Evolutionary conservation across 2,888 invertebrate genomes (phyloP).

Genomic region (Cordilura impudica): DNA sequence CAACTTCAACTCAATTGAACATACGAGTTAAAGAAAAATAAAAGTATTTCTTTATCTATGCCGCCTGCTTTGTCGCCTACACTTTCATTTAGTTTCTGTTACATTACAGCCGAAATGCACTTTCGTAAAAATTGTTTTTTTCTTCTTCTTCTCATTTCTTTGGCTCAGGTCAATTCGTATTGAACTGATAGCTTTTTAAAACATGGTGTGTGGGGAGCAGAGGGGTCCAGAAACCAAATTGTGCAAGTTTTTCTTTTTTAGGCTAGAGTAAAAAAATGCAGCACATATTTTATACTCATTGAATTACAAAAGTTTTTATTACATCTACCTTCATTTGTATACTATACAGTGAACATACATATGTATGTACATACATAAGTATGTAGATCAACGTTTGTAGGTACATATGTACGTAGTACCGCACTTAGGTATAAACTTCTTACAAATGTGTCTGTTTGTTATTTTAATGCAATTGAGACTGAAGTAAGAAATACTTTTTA

Average conservation of each 20-base stretch:
- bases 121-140: background rate
- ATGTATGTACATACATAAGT: too few relatives aligned
- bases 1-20: slow-evolving; percentile 47
- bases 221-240: background rate
- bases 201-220: background rate
- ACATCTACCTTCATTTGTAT: too few relatives aligned
- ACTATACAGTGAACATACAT: too few relatives aligned
- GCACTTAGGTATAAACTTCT: background rate
- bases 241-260: slow-evolving; percentile 10
- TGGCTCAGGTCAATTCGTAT: slow-evolving; percentile 54
- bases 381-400: background rate
- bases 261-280: slow-evolving; percentile 29
- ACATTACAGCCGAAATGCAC: slow-evolving; percentile 30
- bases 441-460: slow-evolving; percentile 30
- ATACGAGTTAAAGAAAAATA: background rate
- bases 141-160: slow-evolving; percentile 32
- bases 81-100: slow-evolving; percentile 14
- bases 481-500: slow-evolving; percentile 56
- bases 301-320: background rate
- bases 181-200: slow-evolving; percentile 28
- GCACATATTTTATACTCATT: background rate
- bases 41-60: too few relatives aligned
- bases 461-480: slow-evolving; percentile 61
- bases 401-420: background rate
- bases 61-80: slow-evolving; percentile 36